Evolutionary conservation across 2,113 vertebrate species (phyloP).

Genomic region (Nestor notabilis): DNA sequence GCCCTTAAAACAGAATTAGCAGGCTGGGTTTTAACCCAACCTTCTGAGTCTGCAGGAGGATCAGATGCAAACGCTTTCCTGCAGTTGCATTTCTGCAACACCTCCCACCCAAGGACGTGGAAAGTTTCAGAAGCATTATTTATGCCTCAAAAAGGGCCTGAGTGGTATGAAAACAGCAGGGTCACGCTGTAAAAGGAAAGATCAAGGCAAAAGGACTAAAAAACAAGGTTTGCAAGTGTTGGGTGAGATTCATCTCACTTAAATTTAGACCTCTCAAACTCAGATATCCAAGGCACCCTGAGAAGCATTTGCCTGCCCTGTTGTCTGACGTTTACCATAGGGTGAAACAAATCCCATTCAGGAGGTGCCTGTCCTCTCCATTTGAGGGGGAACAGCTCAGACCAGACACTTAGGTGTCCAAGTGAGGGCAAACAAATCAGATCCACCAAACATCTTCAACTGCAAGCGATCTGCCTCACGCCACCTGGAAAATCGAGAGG

Average conservation of each 20-base stretch:
- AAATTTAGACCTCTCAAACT: not conserved
- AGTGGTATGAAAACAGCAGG: not conserved
- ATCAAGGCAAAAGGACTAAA: not conserved
- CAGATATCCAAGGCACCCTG: not conserved
- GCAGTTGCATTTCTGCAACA: not conserved
- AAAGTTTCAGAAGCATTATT: not conserved
- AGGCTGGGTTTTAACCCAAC: not conserved
- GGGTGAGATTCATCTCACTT: not conserved
- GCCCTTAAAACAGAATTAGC: not conserved
- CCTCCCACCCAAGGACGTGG: not conserved
- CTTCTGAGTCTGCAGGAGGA: not conserved
- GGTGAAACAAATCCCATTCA: accelerated
- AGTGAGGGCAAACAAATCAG: accelerated
- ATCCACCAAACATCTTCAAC: not conserved
- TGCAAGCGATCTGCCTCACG: accelerated
- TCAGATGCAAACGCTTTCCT: not conserved
- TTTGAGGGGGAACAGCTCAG: not conserved
- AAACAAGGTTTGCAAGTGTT: not conserved
- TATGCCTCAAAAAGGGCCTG: not conserved
- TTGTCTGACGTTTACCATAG: accelerated
- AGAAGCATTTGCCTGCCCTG: not conserved
- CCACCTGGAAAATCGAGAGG: accelerated
- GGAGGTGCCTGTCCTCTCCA: not conserved
- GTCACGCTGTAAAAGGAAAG: not conserved
- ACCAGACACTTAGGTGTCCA: no score